Base-by-base conservation (phyloP, 2,888 invertebrate species). In the Macrosoma leucophasiata region DNA sequence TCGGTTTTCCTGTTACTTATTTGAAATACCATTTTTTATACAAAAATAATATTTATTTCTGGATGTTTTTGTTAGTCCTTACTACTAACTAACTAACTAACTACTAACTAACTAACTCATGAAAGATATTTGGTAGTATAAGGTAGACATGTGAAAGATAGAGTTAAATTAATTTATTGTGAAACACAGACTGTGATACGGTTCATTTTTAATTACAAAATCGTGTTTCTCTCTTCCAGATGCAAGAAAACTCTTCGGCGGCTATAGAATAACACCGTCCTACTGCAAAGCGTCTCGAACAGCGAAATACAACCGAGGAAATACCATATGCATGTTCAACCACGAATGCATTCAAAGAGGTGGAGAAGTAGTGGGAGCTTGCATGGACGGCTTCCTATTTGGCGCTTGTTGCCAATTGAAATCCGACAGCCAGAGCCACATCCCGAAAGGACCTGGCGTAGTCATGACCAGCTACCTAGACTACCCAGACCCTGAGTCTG, bases 311-410 rank as follows among this genome's bases (percentile, higher is more conserved):
- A 88, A 89, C 52, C 82, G 86, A 50, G 91, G 91, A 1, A 90
- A 90, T 21, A 92, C 91, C 20, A 90, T 94, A 57, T 96, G 96
- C 73, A 96, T 96, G 96, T 96, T 96, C 84, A 95, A 96, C 75
- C 94, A 94, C 58, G 95, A 96, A 63, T 96, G 96, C 62, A 85
- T 86, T 1, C 90, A 91, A 50, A 84, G 93, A 42, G 89, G 89
- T 0, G 96, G 96, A 0, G 89, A 91, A 61, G 95, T 47, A 0
- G 93, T 96, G 0, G 95, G 95, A 0, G 91, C 95, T 1, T 96
- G 96, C 60, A 94, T 95, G 91, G 95, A 96, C 57, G 94, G 96
- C 0, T 94, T 94, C 64, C 86, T 94, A n/a, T 95, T 95, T 56
- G 96, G 96, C 1, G 94, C 96, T 1, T 96, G 96, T 68, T 96